phyloP scores from a whole-genome alignment of 2,797 vertebrate species.

The Parambassis ranga region DNA sequence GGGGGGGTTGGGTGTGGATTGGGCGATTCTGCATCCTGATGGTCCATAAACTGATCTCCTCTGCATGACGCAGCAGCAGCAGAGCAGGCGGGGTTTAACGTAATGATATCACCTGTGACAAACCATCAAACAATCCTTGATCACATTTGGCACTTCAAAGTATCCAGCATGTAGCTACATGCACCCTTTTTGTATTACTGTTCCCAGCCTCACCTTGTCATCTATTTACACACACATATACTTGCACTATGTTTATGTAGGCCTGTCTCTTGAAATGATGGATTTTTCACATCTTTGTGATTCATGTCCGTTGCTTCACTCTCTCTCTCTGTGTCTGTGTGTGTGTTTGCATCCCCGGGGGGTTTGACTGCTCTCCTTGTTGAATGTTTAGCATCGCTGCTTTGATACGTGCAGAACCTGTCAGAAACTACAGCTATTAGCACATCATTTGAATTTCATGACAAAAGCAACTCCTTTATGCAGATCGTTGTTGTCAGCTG shows the following conservation, averaged over 20 bases:
- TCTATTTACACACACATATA: too few species aligned
- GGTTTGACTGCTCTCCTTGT: neutral
- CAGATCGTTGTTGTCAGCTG: slow-evolving; percentile 9
- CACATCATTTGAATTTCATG: neutral
- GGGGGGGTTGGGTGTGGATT: too few species aligned
- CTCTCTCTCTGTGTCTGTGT: too few species aligned
- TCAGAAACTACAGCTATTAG: neutral
- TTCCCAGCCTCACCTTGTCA: neutral
- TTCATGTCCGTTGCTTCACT: neutral
- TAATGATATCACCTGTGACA: neutral
- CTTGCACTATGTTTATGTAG: neutral
- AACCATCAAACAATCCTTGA: neutral
- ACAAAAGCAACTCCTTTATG: slow-evolving; percentile 2
- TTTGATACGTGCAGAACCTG: neutral
- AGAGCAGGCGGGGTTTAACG: neutral
- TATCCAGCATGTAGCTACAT: too few species aligned
- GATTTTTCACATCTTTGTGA: neutral
- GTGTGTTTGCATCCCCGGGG: neutral
- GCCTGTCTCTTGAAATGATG: neutral
- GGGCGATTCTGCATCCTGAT: too few species aligned
- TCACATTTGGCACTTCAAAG: neutral
- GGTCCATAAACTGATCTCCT: too few species aligned
- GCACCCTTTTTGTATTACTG: neutral
- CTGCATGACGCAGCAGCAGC: too few species aligned
- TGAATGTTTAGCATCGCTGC: neutral